phyloP scores from a whole-genome alignment of 2,888 invertebrate genomes.

The Choristoneura rosaceana region DNA sequence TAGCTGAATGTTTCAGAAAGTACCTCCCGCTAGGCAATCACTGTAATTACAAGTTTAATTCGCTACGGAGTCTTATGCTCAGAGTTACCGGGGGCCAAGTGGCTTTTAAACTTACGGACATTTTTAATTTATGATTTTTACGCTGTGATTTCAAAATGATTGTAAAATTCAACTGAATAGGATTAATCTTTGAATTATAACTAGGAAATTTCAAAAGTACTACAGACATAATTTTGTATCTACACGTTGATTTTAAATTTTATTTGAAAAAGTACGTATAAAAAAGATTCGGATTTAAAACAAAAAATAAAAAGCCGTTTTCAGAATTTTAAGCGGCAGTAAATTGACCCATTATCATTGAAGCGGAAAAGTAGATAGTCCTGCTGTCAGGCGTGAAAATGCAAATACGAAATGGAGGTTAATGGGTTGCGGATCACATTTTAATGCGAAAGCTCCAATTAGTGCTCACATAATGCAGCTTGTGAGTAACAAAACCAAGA shows the following conservation, averaged over 20 bases:
- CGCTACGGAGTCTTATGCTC: conserved; percentile 46
- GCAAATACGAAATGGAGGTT: conserved; percentile 57
- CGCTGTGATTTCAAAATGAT: background rate
- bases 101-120: conserved; percentile 19
- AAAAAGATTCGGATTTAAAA: background rate
- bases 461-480: conserved; percentile 44
- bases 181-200: no score
- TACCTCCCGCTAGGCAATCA: conserved; percentile 60
- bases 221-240: background rate
- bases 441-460: conserved; percentile 62
- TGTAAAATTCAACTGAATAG: background rate
- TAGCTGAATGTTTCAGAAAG: conserved; percentile 39
- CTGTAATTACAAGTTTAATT: conserved; percentile 67
- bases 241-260: background rate
- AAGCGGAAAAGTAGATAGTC: conserved; percentile 25
- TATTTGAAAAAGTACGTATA: background rate
- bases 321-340: conserved; percentile 19
- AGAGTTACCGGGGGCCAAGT: conserved; percentile 16
- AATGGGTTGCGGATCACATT: conserved; percentile 58
- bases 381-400: conserved; percentile 46
- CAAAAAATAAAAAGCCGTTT: conserved; percentile 12
- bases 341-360: conserved; percentile 28
- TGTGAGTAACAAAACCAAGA: background rate
- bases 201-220: no score
- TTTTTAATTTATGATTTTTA: conserved; percentile 39